phyloP scores from a whole-genome alignment of 2,888 invertebrate species.

The Eristalinus aeneus region DNA sequence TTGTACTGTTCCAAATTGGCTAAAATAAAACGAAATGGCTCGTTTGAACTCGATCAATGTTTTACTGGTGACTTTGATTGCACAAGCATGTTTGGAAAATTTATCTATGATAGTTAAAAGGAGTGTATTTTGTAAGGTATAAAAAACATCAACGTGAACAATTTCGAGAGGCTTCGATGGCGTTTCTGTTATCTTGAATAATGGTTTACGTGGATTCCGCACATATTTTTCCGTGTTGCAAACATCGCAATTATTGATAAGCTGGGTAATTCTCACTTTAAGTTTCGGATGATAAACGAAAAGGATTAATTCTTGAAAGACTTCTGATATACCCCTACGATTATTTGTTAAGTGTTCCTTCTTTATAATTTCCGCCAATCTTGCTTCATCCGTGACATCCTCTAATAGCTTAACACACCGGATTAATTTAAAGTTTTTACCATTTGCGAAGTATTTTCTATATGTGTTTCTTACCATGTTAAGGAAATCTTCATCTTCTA shows the following conservation, averaged over 20 bases:
- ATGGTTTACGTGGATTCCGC: not conserved
- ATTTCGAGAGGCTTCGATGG: conserved; percentile 8
- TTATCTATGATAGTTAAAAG: too few species aligned
- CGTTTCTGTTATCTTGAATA: conserved; percentile 20
- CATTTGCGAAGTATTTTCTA: not conserved
- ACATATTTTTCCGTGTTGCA: conserved; percentile 9
- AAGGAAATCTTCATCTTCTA: not conserved
- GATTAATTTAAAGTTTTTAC: not conserved
- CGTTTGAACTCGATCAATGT: too few species aligned
- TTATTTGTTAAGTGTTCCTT: not conserved
- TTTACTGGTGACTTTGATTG: too few species aligned
- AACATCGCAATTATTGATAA: conserved; percentile 7
- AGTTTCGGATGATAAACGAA: not conserved
- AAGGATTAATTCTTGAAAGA: not conserved
- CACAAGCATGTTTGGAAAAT: too few species aligned
- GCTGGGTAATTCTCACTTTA: not conserved
- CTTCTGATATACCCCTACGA: not conserved
- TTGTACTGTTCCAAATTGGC: too few species aligned
- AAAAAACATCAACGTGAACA: too few species aligned
- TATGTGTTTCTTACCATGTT: too few species aligned
- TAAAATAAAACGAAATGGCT: too few species aligned
- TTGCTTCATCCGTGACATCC: not conserved
- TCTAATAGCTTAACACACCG: not conserved
- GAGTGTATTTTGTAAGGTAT: too few species aligned
- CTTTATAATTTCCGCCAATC: too few species aligned